Evolutionary conservation across 2,797 vertebrate genomes (phyloP).

Genomic region (Poecilia gillii): DNA sequence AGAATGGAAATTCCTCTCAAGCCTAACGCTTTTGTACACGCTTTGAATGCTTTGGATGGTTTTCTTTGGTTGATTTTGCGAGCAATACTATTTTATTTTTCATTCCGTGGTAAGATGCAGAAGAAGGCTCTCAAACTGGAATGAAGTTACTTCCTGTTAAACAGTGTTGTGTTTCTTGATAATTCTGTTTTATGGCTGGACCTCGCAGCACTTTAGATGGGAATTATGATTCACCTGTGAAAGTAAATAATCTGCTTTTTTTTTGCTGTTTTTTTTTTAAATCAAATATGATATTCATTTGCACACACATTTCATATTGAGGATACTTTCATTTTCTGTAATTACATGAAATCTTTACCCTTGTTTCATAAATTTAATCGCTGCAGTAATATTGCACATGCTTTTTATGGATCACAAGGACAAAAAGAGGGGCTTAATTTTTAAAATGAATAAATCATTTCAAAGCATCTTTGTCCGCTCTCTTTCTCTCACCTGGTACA

Average conservation of each 20-base stretch:
- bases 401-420: conserved; percentile 69
- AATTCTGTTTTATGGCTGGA: conserved; percentile 71
- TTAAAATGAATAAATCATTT: conserved; percentile 82
- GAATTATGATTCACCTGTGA: conserved; percentile 58
- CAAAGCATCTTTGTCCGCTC: conserved; percentile 37
- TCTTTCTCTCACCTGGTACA: neutral
- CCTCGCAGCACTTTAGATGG: conserved; percentile 73
- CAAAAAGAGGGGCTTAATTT: conserved; percentile 72
- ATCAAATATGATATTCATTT: conserved; percentile 41
- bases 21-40: conserved; percentile 57
- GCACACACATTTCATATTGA: conserved; percentile 45
- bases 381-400: conserved; percentile 80
- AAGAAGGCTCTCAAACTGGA: conserved; percentile 48
- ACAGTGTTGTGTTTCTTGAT: conserved; percentile 64
- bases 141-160: conserved; percentile 78
- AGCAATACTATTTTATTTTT: conserved; percentile 34
- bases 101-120: conserved; percentile 45
- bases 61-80: conserved; percentile 47
- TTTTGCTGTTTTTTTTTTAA: conserved; percentile 16
- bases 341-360: conserved; percentile 67
- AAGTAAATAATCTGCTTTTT: conserved; percentile 35
- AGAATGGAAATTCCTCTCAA: conserved; percentile 47
- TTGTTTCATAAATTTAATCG: conserved; percentile 69
- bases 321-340: conserved; percentile 56
- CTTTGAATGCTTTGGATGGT: conserved; percentile 51